Base-by-base conservation (phyloP, 1,140 invertebrate genomes). In the Dryas iulia region DNA sequence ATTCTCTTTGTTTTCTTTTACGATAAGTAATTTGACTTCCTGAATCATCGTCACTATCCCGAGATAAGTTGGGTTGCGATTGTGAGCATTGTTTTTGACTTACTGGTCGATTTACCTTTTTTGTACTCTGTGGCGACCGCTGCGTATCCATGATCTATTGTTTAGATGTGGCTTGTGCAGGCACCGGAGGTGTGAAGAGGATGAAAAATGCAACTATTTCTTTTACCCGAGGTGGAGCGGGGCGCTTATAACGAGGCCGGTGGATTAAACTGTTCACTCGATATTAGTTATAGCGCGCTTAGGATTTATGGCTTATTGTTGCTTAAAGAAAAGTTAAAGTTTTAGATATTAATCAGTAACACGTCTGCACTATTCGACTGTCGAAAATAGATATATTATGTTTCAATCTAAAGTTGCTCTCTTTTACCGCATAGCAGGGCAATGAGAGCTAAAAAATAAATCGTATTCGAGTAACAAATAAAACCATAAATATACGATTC, bases 71-170 rank as follows among this genome's bases (percentile, higher is more conserved):
- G 2, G 31, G 58, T 59, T 59, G 58, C 14, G 58, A 59, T 33
- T 59, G 26, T 33, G 58, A 59, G 28, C 26, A 59, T 31, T 59
- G 54, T 57, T 57, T 59, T 33, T 59, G 58, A 59, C 58, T 14
- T 59, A 59, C 58, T 59, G 28, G 58, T 59, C 58, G 58, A 59
- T 59, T 31, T 31, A 59, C 54, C 54, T 57, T 57, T 57, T 59
- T 59, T 59, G 58, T 59, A 59, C 28, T 33, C 58, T 59, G 58
- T 59, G 58, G 58, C 58, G 58, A 57, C 54, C 54, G 54, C 26
- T 57, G 54, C 54, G 54, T 57, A 57, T 57, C 54, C 54, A 57
- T 57, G 54, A 23, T 57, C 54, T 57, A 57, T 57, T 57, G 54
- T 57, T 57, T 57, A 57, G 54, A 57, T 57, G 54, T 57, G 54